phyloP scores from a whole-genome alignment of 2,113 vertebrate genomes.

The Synodontis membranacea region DNA sequence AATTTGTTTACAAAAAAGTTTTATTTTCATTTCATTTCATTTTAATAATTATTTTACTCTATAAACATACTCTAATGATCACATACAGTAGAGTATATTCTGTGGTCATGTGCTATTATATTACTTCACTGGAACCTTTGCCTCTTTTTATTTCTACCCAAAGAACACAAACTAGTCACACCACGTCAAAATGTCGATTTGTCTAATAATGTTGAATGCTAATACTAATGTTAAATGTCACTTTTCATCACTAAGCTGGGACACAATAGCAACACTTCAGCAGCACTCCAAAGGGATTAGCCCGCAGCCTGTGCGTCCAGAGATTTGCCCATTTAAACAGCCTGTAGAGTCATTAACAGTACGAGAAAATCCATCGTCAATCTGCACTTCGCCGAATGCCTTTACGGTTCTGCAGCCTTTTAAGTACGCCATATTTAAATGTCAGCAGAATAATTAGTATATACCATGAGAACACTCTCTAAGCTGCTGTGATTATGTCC shows the following conservation, averaged over 20 bases:
- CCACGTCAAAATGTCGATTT: background rate
- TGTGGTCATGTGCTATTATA: background rate
- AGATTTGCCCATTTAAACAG: constrained; percentile 13
- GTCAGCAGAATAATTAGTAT: constrained; percentile 30
- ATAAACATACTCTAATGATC: background rate
- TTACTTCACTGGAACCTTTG: background rate
- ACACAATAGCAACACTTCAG: constrained; percentile 29
- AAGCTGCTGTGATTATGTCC: constrained; percentile 34
- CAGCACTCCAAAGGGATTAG: constrained; percentile 38
- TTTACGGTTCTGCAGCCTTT: constrained; percentile 19
- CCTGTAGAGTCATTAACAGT: constrained; percentile 19
- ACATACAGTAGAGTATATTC: background rate
- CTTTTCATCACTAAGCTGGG: background rate
- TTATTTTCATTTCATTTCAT: too few relatives aligned
- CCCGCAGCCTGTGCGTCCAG: constrained; percentile 10
- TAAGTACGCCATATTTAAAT: constrained; percentile 42
- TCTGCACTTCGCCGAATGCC: constrained; percentile 23
- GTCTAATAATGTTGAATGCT: background rate
- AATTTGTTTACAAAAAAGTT: too few relatives aligned
- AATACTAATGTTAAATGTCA: background rate
- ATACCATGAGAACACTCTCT: constrained; percentile 36
- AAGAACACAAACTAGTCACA: background rate
- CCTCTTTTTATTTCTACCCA: background rate
- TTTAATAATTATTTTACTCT: too few relatives aligned
- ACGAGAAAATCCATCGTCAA: constrained; percentile 23